phyloP scores from a whole-genome alignment of 2,888 invertebrate species.

The Oscheius sp. region DNA sequence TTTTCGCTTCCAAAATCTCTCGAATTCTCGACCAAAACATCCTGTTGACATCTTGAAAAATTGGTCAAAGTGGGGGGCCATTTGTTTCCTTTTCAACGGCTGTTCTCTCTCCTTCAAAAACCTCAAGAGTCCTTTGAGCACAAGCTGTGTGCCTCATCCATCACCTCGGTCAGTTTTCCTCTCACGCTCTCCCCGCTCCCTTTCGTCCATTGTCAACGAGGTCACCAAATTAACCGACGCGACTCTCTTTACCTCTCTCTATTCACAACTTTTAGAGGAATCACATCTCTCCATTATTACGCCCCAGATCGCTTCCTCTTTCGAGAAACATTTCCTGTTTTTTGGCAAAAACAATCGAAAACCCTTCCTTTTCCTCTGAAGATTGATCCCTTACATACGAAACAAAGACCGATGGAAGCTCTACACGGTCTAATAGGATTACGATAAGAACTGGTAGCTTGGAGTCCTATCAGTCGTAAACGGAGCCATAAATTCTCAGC shows the following conservation, averaged over 20 bases:
- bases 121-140: neutral
- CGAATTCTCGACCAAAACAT: neutral
- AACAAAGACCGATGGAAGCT: neutral
- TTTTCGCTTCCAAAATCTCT: neutral
- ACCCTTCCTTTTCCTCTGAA: neutral
- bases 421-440: constrained; percentile 9
- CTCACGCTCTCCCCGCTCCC: constrained; percentile 17
- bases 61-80: no score
- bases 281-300: constrained; percentile 12
- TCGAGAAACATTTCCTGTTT: neutral
- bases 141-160: constrained; percentile 22
- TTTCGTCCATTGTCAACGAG: constrained; percentile 17
- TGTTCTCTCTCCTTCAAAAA: neutral
- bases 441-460: constrained; percentile 4
- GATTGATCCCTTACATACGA: neutral
- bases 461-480: no score
- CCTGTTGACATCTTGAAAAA: neutral
- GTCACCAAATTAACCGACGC: constrained; percentile 14
- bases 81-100: neutral
- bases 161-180: constrained; percentile 4
- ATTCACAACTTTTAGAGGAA: neutral
- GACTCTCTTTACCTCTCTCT: constrained; percentile 1
- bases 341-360: neutral
- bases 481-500: no score
- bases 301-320: neutral